Percentiles rank a stretch among this genome's conserved stretches.
Conservation (phyloP, 2,113 vertebrate species). For the Rafetus swinhoei region DNA sequence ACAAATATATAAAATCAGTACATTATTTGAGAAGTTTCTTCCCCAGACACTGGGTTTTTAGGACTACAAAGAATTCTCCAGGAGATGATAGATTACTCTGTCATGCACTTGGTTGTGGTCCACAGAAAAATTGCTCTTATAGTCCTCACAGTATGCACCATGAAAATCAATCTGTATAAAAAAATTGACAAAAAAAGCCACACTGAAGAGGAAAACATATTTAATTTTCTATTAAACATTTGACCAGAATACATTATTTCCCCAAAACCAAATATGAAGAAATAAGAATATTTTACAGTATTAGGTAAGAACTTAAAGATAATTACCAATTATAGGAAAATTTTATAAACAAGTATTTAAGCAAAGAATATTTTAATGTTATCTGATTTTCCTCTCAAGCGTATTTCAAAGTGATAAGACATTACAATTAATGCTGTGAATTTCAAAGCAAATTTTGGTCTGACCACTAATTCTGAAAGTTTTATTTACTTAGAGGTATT, state of each 20-base stretch:
- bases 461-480: conserved; percentile 27
- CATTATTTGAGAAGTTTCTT: not conserved
- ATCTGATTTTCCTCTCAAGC: not conserved
- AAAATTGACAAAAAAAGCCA: conserved; percentile 24
- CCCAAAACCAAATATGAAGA: conserved; percentile 48
- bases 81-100: not conserved
- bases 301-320: conserved; percentile 36
- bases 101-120: not conserved
- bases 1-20: not conserved
- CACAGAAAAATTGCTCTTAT: not conserved
- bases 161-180: not conserved
- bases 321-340: conserved; percentile 51
- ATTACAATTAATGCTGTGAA: conserved; percentile 27
- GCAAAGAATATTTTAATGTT: not conserved
- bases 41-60: not conserved
- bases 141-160: not conserved
- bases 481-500: not conserved
- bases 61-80: not conserved
- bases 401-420: not conserved
- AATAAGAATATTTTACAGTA: conserved; percentile 55
- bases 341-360: conserved; percentile 43
- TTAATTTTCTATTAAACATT: conserved; percentile 80
- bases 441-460: conserved; percentile 25
- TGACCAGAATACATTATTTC: conserved; percentile 67
- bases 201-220: conserved; percentile 67